Percentiles rank a stretch among this genome's conserved stretches.
These are phyloP conservation scores for Thymelicus lineola DNA, from an alignment of 2,888 invertebrate genomes.

Conservation along the genomic window DNA sequence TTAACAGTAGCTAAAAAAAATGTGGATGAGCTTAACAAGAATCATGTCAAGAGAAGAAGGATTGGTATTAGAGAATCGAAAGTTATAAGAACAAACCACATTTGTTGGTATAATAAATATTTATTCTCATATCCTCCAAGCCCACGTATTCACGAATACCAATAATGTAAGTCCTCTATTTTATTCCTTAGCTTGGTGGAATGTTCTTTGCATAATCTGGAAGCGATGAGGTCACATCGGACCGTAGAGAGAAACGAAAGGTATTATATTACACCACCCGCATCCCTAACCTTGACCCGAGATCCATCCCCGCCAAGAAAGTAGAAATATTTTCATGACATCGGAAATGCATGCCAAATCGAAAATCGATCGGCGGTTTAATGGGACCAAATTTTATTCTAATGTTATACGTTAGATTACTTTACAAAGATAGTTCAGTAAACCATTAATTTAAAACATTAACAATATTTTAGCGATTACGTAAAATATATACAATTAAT, in stretches of 20 bases:
- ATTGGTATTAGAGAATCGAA: too few species aligned
- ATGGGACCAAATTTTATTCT: background rate
- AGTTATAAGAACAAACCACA: too few species aligned
- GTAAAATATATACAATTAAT: too few species aligned
- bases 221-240: conserved; percentile 6
- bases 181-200: background rate
- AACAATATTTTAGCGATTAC: too few species aligned
- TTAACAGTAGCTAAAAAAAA: too few species aligned
- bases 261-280: conserved; percentile 21
- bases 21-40: too few species aligned
- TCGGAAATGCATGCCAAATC: conserved; percentile 23
- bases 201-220: conserved; percentile 3
- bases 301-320: conserved; percentile 19
- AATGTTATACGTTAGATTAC: background rate
- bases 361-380: background rate
- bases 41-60: too few species aligned
- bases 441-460: background rate
- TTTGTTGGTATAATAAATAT: too few species aligned
- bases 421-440: background rate
- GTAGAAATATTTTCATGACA: conserved; percentile 13
- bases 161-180: too few species aligned
- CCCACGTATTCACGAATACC: too few species aligned
- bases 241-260: conserved; percentile 20
- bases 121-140: too few species aligned
- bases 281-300: conserved; percentile 21